These are phyloP conservation scores for Indicator indicator DNA, from an alignment of 2,113 vertebrate species.

Conservation along the genomic window DNA sequence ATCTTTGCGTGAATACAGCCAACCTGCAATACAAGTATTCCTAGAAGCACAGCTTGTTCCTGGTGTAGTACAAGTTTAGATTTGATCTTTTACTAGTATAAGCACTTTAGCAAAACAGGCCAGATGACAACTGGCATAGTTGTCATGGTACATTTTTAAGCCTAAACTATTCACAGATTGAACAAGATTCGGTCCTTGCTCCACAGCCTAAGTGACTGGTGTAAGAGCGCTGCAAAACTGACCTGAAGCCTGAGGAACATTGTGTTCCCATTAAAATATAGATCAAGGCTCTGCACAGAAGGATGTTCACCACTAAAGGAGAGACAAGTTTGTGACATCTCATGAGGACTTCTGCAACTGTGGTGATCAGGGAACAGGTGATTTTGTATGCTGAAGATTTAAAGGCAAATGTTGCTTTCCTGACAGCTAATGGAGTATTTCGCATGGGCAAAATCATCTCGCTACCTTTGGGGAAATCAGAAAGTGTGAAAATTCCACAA, in stretches of 20 bases:
- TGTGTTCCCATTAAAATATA: neutral
- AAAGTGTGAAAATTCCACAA: neutral
- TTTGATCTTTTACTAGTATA: conserved; percentile 36
- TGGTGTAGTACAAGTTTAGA: conserved; percentile 42
- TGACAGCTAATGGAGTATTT: neutral
- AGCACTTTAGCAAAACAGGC: conserved; percentile 44
- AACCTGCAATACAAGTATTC: neutral
- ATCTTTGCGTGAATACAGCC: neutral
- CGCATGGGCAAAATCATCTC: neutral
- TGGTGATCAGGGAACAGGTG: neutral
- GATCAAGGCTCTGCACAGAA: neutral
- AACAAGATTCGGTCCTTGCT: conserved; percentile 5
- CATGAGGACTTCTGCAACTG: neutral
- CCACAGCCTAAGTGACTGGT: neutral
- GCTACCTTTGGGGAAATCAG: neutral
- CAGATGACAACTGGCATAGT: conserved; percentile 8
- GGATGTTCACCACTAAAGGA: neutral
- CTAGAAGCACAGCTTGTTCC: conserved; percentile 38
- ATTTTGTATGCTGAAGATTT: neutral
- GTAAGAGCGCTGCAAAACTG: neutral
- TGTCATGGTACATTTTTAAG: neutral
- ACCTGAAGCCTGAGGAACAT: neutral
- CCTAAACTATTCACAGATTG: conserved; percentile 14
- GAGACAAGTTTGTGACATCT: neutral
- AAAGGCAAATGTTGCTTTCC: neutral